Evolutionary conservation across 2,113 vertebrate species (phyloP), one percentile per base, ranked within the genome.

Genomic region (Ginglymostoma cirratum): DNA sequence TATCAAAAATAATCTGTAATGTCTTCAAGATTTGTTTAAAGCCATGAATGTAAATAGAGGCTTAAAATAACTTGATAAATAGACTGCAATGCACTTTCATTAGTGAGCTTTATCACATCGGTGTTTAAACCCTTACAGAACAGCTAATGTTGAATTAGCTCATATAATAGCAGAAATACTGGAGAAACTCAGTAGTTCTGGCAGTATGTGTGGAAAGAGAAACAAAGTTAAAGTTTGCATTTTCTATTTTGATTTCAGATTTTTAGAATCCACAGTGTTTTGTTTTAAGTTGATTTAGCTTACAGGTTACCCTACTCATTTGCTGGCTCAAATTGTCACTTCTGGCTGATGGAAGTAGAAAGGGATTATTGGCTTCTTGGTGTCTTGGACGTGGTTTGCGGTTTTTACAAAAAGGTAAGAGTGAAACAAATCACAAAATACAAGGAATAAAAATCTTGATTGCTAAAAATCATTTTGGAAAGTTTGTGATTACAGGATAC

Each of bases 51-150:
- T 34, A 67, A 67, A 23, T 19, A 2, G 6, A 38, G 61, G 7
- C 89, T 66, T 23, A 93, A 93, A 93, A 38, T 93, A 93, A 66
- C n/a, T 93, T 93, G 66, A 93, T 67, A 93, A 93, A n/a, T n/a
- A 93, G n/a, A 66, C 8, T 67, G 61, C n/a, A 21, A 12, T 93
- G 89, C 34, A 93, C 23, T 93, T 83, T 93, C 38, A 66, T 66
- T 42, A 19, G n/a, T n/a, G n/a, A 66, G 61, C 34, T 66, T 66
- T n/a, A 65, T 66, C 52, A 61, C 30, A 10, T 61, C 30, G 30
- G 27, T 34, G 87, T 92, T 92, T 1, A 27, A 93, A 66, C 12
- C 17, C 89, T 67, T n/a, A 23, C 61, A 24, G 61, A 21, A 55
- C 65, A 92, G 61, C 89, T 92, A 61, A 92, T 92, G 5, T 66